These are phyloP conservation scores for Hystrix brachyura DNA, from an alignment of 2,113 vertebrate genomes.

Conservation along the genomic window DNA sequence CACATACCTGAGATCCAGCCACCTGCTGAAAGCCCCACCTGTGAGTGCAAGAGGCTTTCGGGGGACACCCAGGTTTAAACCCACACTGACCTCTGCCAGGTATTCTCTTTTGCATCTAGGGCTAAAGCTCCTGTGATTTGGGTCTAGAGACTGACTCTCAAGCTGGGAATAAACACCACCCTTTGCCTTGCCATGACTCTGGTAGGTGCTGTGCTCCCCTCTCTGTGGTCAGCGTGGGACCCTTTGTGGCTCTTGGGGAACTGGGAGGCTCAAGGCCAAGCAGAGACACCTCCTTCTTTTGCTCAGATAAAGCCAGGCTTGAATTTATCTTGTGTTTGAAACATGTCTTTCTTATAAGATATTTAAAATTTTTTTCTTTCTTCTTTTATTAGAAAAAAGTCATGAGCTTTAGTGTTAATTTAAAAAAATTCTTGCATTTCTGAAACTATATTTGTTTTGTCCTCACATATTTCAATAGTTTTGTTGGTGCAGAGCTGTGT, in stretches of 20 bases:
- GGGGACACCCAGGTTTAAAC: background rate
- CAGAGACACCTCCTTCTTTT: too few relatives aligned
- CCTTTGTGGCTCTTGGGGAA: background rate
- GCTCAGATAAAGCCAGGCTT: fast-evolving
- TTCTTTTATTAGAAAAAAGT: background rate
- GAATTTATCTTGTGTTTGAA: background rate
- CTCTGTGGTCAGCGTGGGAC: fast-evolving
- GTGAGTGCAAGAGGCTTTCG: background rate
- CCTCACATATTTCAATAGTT: background rate
- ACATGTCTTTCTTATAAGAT: background rate
- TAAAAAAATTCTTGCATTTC: background rate
- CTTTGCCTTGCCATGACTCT: background rate
- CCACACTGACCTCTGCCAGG: fast-evolving
- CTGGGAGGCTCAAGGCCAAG: fast-evolving
- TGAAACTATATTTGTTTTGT: background rate
- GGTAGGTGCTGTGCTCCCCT: background rate
- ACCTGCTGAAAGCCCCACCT: background rate
- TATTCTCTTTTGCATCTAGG: background rate
- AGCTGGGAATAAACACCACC: background rate
- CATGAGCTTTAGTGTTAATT: background rate
- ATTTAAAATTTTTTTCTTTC: background rate
- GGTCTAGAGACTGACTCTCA: too few relatives aligned
- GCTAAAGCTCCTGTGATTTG: background rate
- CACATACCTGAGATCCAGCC: background rate
- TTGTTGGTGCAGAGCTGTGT: background rate